Evolutionary conservation across 2,888 invertebrate species (phyloP), one percentile per base, ranked within the genome.

Genomic region (Cantharis flavilabris): DNA sequence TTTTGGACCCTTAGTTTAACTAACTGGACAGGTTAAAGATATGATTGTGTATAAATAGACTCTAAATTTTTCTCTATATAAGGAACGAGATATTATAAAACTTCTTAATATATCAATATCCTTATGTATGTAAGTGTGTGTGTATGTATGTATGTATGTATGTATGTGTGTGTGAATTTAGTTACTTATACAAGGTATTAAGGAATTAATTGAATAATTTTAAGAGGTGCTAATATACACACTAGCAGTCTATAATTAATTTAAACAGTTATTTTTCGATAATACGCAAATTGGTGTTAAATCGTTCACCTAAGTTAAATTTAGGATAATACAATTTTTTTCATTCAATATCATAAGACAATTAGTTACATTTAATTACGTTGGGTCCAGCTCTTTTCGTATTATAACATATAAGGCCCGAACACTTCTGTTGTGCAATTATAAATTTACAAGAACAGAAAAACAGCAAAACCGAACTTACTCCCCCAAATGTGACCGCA

Each of bases 1-100:
- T 72, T 71, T 80, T 81, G 81, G 81, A 81, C 81, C 81, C 81
- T 80, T 80, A 73, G 81, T 81, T 78, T 81, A 80, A 76, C 80
- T 80, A 81, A 76, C 76, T 81, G 81, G 81, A 81, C 78, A 79
- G 76, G 75, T 77, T 26, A 65, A 74, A 72, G 64, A 73, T 67
- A 73, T 63, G 49, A 63, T 76, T 72, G n/a, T 67, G 26, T 67
- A 67, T 67, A 67, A 67, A 67, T 67, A 67, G 65, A 67, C 20
- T 67, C 65, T 67, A 67, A 67, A 26, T 67, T 67, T 67, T 26
- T 23, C 26, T 26, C 26, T 23, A 67, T 23, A 23, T 67, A 67
- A 23, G 26, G 65, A 67, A 26, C 20, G 65, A 67, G 23, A 67
- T 23, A 26, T 67, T 67, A 67, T 67, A 67, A 67, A 67, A 67